These are phyloP conservation scores for Myopa tessellatipennis DNA, from an alignment of 2,888 invertebrate species.

Conservation along the genomic window DNA sequence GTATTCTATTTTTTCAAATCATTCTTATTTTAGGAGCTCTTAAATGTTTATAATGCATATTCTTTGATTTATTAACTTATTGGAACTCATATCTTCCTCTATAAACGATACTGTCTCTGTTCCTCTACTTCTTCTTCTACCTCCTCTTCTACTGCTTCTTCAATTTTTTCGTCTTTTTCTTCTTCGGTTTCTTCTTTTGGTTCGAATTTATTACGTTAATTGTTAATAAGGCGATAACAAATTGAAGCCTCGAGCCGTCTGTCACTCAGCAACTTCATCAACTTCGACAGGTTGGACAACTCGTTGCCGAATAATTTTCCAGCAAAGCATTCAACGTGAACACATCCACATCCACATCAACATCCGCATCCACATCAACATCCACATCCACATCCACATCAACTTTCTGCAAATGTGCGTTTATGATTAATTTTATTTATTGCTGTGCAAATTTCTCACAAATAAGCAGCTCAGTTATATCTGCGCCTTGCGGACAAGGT, in stretches of 20 bases:
- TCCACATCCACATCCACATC: background rate
- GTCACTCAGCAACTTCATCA: conserved; percentile 16
- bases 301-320: no score
- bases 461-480: conserved; percentile 12
- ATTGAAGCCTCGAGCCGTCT: conserved; percentile 2
- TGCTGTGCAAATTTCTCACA: conserved; percentile 29
- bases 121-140: background rate
- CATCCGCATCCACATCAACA: background rate
- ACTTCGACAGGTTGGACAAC: background rate
- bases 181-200: conserved; percentile 5
- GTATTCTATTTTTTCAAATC: no score
- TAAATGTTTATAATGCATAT: no score
- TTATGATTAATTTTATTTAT: conserved; percentile 37
- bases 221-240: conserved; percentile 28
- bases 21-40: no score
- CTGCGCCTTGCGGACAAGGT: background rate
- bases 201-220: conserved; percentile 11
- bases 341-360: background rate
- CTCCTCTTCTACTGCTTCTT: background rate
- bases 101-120: no score
- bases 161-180: background rate
- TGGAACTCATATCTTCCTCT: no score
- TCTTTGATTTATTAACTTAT: no score
- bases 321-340: no score
- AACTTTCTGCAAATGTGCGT: conserved; percentile 1